Evolutionary conservation across 1,140 invertebrate genomes (phyloP).

Genomic region (Arctopsyche grandis): DNA sequence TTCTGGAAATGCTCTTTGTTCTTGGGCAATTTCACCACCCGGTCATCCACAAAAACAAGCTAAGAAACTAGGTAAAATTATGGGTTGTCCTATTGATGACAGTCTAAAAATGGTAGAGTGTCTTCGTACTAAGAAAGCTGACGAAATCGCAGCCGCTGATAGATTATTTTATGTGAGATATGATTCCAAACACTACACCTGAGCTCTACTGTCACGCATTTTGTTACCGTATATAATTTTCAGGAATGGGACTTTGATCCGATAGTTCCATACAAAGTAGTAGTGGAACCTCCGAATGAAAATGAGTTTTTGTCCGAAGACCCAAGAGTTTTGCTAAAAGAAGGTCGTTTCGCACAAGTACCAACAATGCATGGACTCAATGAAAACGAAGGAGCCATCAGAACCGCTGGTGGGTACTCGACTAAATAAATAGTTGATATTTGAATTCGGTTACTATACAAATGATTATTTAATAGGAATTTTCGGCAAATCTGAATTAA

Average conservation of each 20-base stretch:
- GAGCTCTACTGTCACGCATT: background rate
- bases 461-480: slow-evolving; percentile 55
- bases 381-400: slow-evolving; percentile 62
- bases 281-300: slow-evolving; percentile 57
- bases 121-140: slow-evolving; percentile 58
- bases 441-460: too few species aligned
- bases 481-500: slow-evolving; percentile 56
- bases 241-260: slow-evolving; percentile 63
- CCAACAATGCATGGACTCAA: slow-evolving; percentile 62
- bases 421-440: too few species aligned
- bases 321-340: slow-evolving; percentile 57
- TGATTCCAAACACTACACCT: too few species aligned
- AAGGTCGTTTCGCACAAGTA: slow-evolving; percentile 57
- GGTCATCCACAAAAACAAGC: slow-evolving; percentile 61
- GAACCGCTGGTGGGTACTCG: slow-evolving; percentile 53
- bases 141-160: slow-evolving; percentile 57
- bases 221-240: background rate
- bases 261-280: slow-evolving; percentile 63
- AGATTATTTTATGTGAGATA: slow-evolving; percentile 56
- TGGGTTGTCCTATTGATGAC: slow-evolving; percentile 54
- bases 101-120: slow-evolving; percentile 57
- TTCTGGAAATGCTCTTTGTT: slow-evolving; percentile 71
- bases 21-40: slow-evolving; percentile 68
- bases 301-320: slow-evolving; percentile 60
- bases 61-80: slow-evolving; percentile 52